Conservation (phyloP, 2,113 vertebrate genomes). For the Thinocorus orbignyianus region DNA sequence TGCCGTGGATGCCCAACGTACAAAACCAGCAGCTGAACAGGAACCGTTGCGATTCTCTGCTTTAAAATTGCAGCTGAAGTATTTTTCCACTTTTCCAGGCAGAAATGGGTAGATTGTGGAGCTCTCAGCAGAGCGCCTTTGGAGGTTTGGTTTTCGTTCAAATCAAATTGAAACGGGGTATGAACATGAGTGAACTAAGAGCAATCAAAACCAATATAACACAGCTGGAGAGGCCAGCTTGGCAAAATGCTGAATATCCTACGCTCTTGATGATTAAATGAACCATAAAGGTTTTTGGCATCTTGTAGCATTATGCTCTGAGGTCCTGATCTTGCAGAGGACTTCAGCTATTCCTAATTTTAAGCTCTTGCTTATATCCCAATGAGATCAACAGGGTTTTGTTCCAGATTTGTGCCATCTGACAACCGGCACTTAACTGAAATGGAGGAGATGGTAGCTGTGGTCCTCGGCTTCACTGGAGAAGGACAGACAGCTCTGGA, state of each 20-base stretch:
- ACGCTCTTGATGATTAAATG: constrained; percentile 34
- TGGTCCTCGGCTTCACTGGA: background rate
- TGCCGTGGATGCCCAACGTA: background rate
- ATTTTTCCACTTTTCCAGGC: background rate
- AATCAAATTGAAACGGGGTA: constrained; percentile 16
- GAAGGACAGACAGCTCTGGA: background rate
- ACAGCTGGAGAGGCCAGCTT: constrained; percentile 47
- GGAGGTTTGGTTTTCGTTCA: constrained; percentile 30
- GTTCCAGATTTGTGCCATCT: background rate
- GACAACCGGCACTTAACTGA: background rate
- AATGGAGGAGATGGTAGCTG: background rate
- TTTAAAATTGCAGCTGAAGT: background rate
- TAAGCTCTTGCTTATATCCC: background rate
- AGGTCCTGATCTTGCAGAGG: background rate
- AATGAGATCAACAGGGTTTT: background rate
- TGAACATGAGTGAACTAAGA: constrained; percentile 8
- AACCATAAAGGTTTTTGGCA: constrained; percentile 29
- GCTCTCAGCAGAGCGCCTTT: constrained; percentile 13
- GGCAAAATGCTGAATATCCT: constrained; percentile 22
- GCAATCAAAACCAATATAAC: constrained; percentile 34
- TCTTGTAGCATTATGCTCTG: background rate
- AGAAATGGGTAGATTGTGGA: background rate
- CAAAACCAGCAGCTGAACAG: background rate
- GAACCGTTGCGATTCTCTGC: background rate
- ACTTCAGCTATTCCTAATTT: constrained; percentile 10